Percentiles rank a stretch among this genome's conserved stretches.
Evolutionary conservation across 2,113 vertebrate genomes (phyloP).

Genomic region (Podarcis cretensis): DNA sequence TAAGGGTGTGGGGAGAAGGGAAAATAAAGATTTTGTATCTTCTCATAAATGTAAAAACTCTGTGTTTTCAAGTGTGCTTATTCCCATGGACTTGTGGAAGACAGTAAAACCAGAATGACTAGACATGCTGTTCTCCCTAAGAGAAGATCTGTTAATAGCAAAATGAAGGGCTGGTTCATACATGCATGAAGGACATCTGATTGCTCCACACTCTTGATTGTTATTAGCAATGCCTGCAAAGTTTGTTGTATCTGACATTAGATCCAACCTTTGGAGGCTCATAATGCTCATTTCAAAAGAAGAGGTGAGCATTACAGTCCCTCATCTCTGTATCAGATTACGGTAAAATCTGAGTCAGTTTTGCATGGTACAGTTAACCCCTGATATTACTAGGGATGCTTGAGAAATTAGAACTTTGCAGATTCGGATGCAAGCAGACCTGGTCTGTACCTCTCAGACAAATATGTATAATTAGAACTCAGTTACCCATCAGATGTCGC

Average conservation of each 20-base stretch:
- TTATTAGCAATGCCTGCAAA: neutral
- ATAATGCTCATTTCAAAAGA: neutral
- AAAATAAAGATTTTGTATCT: neutral
- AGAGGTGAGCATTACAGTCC: neutral
- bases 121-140: no score
- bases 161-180: neutral
- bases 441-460: neutral
- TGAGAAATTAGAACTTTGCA: neutral
- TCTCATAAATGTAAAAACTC: neutral
- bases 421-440: neutral
- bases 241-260: neutral
- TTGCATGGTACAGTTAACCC: slow-evolving; percentile 64
- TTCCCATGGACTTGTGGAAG: neutral
- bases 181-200: neutral
- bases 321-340: neutral
- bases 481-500: neutral
- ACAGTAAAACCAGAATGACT: neutral
- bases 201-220: neutral
- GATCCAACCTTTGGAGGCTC: neutral
- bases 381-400: neutral
- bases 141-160: no score
- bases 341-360: slow-evolving; percentile 19
- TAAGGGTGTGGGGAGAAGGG: neutral
- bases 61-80: neutral
- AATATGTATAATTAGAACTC: neutral